Percentiles rank a stretch among this genome's conserved stretches.
Conservation (phyloP, 2,797 vertebrate species). For the Ceyx erithaca region DNA sequence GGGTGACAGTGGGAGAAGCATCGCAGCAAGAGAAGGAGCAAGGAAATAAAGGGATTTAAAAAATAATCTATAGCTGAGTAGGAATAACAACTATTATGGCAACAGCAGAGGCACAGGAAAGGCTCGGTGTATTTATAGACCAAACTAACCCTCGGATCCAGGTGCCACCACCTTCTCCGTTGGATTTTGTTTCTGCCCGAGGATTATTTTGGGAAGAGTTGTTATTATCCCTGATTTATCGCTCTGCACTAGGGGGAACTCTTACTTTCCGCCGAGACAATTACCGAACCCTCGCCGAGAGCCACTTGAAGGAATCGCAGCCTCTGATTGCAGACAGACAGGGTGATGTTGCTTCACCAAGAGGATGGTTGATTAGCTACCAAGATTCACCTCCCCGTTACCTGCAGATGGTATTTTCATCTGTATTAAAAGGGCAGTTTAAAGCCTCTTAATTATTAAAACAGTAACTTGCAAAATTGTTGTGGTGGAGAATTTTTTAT, state of each 20-base stretch:
- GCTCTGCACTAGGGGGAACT: constrained; percentile 74
- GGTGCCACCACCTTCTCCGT: constrained; percentile 70
- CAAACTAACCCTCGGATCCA: constrained; percentile 50
- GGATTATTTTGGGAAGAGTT: constrained; percentile 82
- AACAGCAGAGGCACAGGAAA: constrained; percentile 16
- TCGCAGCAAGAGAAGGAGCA: background rate
- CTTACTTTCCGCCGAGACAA: constrained; percentile 71
- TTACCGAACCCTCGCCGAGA: constrained; percentile 68
- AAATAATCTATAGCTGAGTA: background rate
- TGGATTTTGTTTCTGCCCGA: constrained; percentile 76
- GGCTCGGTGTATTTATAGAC: constrained; percentile 21
- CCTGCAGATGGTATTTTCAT: background rate
- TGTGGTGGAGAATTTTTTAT: background rate
- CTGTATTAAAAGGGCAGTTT: background rate
- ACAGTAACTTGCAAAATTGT: background rate
- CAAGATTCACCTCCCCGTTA: background rate
- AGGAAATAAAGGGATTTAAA: background rate
- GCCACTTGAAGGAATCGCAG: constrained; percentile 65
- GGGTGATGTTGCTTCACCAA: background rate
- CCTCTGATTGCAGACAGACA: constrained; percentile 40
- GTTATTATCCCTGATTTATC: constrained; percentile 80
- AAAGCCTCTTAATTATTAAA: constrained; percentile 36
- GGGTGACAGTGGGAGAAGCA: background rate
- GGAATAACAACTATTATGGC: constrained; percentile 10
- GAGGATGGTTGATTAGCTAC: background rate